Conservation (phyloP, 1,140 invertebrate genomes). For the Lordiphosa clarofinis region DNA sequence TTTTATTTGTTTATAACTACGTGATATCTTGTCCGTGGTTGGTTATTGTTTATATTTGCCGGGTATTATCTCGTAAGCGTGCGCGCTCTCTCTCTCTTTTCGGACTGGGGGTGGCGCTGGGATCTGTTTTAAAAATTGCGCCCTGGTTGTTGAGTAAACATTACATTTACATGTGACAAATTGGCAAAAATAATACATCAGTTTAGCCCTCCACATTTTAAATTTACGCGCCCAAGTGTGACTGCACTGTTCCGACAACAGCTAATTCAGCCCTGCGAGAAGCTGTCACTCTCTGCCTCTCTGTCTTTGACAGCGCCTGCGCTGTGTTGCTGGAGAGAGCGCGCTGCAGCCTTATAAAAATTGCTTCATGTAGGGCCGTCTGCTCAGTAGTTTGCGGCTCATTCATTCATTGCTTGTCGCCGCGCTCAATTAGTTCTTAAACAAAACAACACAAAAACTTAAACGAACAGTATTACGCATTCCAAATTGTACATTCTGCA, state of each 20-base stretch:
- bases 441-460: slow-evolving; percentile 5
- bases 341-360: slow-evolving; percentile 51
- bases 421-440: slow-evolving; percentile 42
- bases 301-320: slow-evolving; percentile 18
- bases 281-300: not conserved
- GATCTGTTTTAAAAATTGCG: no score
- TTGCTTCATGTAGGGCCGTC: slow-evolving; percentile 41
- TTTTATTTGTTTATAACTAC: slow-evolving; percentile 74
- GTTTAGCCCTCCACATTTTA: not conserved
- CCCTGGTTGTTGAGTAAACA: not conserved
- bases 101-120: no score
- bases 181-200: no score
- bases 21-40: slow-evolving; percentile 56
- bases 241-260: slow-evolving; percentile 15
- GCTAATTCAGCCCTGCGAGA: slow-evolving; percentile 22
- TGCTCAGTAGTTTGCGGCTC: slow-evolving; percentile 65
- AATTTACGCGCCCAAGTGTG: slow-evolving; percentile 18
- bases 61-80: slow-evolving; percentile 36
- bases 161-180: no score
- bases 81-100: not conserved
- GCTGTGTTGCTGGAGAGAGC: slow-evolving; percentile 19
- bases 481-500: slow-evolving; percentile 9
- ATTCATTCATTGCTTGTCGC: slow-evolving; percentile 50
- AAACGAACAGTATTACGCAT: slow-evolving; percentile 62
- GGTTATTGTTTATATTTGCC: slow-evolving; percentile 45